Evolutionary conservation across 1,140 invertebrate species (phyloP).

Genomic region (Magallana ariakensis): DNA sequence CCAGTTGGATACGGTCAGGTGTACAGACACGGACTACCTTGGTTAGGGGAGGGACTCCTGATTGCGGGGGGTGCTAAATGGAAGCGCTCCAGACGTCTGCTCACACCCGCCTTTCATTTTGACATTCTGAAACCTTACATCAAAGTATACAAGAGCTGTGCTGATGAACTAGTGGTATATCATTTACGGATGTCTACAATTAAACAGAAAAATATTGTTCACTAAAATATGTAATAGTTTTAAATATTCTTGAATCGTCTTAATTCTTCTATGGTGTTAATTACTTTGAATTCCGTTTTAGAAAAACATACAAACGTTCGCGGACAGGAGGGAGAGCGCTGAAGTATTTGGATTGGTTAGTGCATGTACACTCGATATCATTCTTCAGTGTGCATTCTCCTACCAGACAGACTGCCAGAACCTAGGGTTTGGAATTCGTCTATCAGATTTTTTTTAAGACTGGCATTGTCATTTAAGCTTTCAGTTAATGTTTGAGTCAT

Average conservation of each 20-base stretch:
- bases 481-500: too few relatives aligned
- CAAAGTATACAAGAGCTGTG: slow-evolving; percentile 84
- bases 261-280: too few relatives aligned
- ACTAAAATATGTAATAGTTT: too few relatives aligned
- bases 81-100: slow-evolving; percentile 88
- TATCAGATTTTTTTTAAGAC: too few relatives aligned
- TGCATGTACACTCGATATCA: slow-evolving; percentile 67
- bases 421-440: not conserved
- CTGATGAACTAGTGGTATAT: slow-evolving; percentile 54
- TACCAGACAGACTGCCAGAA: slow-evolving; percentile 64
- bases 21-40: not conserved
- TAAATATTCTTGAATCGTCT: too few relatives aligned
- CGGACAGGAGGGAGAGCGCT: slow-evolving; percentile 53
- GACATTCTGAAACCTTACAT: slow-evolving; percentile 91
- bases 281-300: slow-evolving; percentile 32
- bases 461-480: too few relatives aligned
- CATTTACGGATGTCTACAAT: too few relatives aligned
- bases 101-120: slow-evolving; percentile 94
- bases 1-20: not conserved
- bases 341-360: slow-evolving; percentile 59
- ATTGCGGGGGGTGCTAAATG: slow-evolving; percentile 85
- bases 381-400: slow-evolving; percentile 69
- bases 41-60: slow-evolving; percentile 60
- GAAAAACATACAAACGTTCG: slow-evolving; percentile 54
- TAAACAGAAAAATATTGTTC: not conserved